Evolutionary conservation across 2,888 invertebrate genomes (phyloP).

Genomic region (Chrysolina americana): DNA sequence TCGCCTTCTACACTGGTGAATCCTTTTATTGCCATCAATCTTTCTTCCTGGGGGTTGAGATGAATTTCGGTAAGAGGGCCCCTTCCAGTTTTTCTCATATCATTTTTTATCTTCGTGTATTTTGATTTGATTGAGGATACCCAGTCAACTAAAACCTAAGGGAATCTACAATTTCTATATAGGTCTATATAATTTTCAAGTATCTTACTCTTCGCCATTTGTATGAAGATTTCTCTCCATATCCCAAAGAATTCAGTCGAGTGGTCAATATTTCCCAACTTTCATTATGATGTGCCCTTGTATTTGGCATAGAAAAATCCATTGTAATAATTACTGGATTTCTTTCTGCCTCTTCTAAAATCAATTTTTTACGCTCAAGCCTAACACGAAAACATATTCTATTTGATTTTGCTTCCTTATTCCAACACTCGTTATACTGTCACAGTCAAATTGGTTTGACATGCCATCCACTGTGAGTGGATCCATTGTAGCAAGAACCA

Average conservation of each 20-base stretch:
- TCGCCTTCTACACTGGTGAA: neutral
- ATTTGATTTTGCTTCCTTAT: conserved; percentile 12
- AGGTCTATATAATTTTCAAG: too few relatives aligned
- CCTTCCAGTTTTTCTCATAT: conserved; percentile 22
- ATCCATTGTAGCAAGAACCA: conserved; percentile 26
- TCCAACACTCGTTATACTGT: conserved; percentile 11
- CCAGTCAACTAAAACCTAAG: conserved; percentile 29
- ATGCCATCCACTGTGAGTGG: conserved; percentile 20
- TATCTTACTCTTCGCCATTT: conserved; percentile 35
- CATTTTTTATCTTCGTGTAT: conserved; percentile 26
- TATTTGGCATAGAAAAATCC: conserved; percentile 26
- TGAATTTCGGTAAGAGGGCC: conserved; percentile 20
- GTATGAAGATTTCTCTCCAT: conserved; percentile 28
- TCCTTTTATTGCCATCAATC: neutral
- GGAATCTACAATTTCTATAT: neutral
- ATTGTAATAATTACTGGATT: conserved; percentile 29
- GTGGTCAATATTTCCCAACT: conserved; percentile 19
- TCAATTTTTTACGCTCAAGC: conserved; percentile 8
- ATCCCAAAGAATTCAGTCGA: conserved; percentile 29
- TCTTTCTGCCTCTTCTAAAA: conserved; percentile 24
- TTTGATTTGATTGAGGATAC: conserved; percentile 26
- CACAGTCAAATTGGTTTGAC: conserved; percentile 14
- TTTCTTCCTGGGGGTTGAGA: conserved; percentile 23
- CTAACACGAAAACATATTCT: too few relatives aligned
- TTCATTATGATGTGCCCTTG: conserved; percentile 9